These are phyloP conservation scores for Brachypodius melanocephalos DNA, from an alignment of 2,113 vertebrate species.

Conservation along the genomic window DNA sequence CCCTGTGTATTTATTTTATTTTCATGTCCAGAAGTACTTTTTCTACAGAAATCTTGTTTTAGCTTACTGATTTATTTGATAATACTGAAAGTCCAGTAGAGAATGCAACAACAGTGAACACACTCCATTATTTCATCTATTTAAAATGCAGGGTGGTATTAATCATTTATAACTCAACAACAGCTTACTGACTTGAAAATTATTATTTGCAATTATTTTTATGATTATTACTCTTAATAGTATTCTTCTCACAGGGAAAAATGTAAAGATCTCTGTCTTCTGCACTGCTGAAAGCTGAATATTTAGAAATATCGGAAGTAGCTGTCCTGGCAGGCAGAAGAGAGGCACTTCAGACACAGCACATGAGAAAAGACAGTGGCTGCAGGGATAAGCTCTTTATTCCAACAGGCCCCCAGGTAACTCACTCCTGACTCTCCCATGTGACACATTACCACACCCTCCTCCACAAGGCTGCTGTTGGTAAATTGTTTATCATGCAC, in stretches of 20 bases:
- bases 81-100: not conserved
- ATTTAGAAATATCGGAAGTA: not conserved
- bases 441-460: fast-evolving
- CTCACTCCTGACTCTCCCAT: not conserved
- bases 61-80: not conserved
- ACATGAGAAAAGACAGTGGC: not conserved
- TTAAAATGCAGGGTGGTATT: not conserved
- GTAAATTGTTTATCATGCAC: not conserved
- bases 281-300: not conserved
- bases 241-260: not conserved
- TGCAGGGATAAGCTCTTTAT: not conserved
- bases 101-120: not conserved
- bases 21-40: not conserved
- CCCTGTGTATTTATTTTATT: not conserved
- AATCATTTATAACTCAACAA: not conserved
- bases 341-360: not conserved
- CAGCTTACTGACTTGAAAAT: not conserved
- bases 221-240: not conserved
- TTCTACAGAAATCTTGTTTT: not conserved
- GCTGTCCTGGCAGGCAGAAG: not conserved
- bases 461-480: not conserved
- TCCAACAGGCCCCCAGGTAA: not conserved
- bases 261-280: not conserved
- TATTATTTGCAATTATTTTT: not conserved
- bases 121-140: not conserved